Evolutionary conservation across 2,113 vertebrate species (phyloP).

Genomic region (Nothobranchius furzeri): DNA sequence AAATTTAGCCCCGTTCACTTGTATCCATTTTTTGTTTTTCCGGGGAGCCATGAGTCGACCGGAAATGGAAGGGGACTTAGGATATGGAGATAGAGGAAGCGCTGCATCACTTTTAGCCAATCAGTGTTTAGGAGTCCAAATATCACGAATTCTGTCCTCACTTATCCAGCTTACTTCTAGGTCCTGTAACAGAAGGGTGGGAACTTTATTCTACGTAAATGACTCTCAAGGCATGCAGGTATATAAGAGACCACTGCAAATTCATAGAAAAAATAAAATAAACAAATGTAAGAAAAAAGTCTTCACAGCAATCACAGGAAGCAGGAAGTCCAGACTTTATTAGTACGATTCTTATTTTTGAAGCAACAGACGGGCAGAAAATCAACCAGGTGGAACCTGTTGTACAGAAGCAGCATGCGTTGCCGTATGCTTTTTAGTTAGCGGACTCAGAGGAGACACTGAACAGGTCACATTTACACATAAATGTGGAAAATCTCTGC

Average conservation of each 20-base stretch:
- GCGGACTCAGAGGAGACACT: not conserved
- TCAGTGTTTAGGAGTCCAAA: too few species aligned
- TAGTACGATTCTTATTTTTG: slow-evolving; percentile 20
- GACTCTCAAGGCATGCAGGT: too few species aligned
- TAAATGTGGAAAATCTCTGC: not conserved
- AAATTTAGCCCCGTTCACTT: too few species aligned
- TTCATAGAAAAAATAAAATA: not conserved
- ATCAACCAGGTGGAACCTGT: slow-evolving; percentile 1
- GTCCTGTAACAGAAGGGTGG: too few species aligned
- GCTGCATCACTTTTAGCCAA: too few species aligned
- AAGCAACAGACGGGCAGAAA: slow-evolving; percentile 18
- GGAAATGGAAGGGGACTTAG: too few species aligned
- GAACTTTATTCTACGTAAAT: too few species aligned
- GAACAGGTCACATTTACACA: not conserved
- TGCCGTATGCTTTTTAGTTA: slow-evolving; percentile 1
- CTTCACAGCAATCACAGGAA: not conserved
- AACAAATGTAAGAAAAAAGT: not conserved
- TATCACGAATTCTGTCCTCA: too few species aligned
- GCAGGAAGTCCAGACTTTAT: slow-evolving; percentile 2
- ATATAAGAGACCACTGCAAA: not conserved
- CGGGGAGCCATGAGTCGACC: too few species aligned
- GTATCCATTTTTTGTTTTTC: too few species aligned
- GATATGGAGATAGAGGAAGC: too few species aligned
- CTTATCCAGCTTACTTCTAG: too few species aligned
- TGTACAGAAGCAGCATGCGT: not conserved